Percentiles rank a stretch among this genome's conserved stretches.
phyloP scores from a whole-genome alignment of 2,888 invertebrate genomes.

The Hemistola chrysoprasaria region DNA sequence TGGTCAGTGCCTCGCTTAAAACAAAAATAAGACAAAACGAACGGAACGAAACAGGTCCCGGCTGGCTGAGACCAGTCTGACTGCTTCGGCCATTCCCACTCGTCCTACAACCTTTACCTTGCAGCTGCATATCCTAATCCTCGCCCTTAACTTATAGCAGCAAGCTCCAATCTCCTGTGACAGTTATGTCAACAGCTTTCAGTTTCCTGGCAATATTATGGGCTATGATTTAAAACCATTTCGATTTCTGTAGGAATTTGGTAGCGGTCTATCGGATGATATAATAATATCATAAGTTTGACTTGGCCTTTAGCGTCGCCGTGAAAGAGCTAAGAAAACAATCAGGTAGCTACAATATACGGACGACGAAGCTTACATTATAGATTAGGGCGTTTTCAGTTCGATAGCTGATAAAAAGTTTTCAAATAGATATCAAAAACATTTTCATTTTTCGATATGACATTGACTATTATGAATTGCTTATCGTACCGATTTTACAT shows the following conservation, averaged over 20 bases:
- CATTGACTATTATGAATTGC: no score
- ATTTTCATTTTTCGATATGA: no score
- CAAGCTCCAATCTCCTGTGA: conserved; percentile 30
- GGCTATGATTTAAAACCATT: conserved; percentile 73
- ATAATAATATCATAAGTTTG: conserved; percentile 39
- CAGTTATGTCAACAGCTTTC: conserved; percentile 3
- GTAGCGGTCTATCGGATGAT: conserved; percentile 20
- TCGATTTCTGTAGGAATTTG: conserved; percentile 80
- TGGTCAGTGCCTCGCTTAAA: conserved; percentile 79
- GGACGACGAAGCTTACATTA: no score
- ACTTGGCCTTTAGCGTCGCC: conserved; percentile 16
- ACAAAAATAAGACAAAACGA: conserved; percentile 77
- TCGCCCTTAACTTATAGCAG: conserved; percentile 30
- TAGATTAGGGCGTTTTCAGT: no score
- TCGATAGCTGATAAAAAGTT: no score
- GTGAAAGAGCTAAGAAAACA: no score
- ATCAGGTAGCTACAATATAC: no score
- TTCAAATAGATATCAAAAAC: no score
- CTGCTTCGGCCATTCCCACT: conserved; percentile 59
- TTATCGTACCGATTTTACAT: no score
- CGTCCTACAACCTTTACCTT: conserved; percentile 32
- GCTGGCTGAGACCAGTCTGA: conserved; percentile 62
- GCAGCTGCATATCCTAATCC: conserved; percentile 19
- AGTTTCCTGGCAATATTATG: conserved; percentile 20
- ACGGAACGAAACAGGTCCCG: conserved; percentile 65